Evolutionary conservation across 1,140 invertebrate species (phyloP).

Genomic region (Idris sp.): DNA sequence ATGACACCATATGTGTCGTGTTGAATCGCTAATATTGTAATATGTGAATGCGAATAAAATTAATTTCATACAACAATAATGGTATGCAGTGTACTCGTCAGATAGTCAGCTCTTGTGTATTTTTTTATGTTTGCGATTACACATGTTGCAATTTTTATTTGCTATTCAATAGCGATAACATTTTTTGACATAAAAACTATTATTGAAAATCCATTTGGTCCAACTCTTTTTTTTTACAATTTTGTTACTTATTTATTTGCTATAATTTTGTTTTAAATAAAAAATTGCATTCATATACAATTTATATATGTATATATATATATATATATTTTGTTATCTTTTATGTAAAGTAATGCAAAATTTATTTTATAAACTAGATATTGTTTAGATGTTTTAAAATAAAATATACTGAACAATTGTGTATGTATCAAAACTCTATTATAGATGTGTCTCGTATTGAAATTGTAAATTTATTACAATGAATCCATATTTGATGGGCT

Average conservation of each 20-base stretch:
- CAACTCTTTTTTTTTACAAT: too few species aligned
- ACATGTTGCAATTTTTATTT: conserved; percentile 1
- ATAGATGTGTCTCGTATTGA: conserved; percentile 46
- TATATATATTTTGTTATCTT: too few species aligned
- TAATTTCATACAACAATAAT: conserved; percentile 51
- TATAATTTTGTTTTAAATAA: too few species aligned
- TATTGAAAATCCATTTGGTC: too few species aligned
- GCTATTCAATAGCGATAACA: neutral
- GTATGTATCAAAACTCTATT: conserved; percentile 38
- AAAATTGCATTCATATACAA: too few species aligned
- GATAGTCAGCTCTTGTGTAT: conserved; percentile 16
- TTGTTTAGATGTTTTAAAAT: too few species aligned
- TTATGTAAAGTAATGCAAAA: too few species aligned
- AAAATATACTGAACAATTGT: conserved; percentile 20
- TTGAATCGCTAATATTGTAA: conserved; percentile 76
- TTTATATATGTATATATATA: too few species aligned
- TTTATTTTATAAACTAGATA: too few species aligned
- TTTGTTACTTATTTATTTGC: too few species aligned
- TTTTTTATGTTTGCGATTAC: conserved; percentile 3
- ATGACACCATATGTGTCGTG: conserved; percentile 72
- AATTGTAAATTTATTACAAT: conserved; percentile 52
- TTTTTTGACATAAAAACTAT: too few species aligned
- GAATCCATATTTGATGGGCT: conserved; percentile 52
- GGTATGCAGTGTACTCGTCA: conserved; percentile 6
- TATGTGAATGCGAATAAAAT: conserved; percentile 67